These are phyloP conservation scores for Ridgeia piscesae DNA, from an alignment of 1,140 invertebrate genomes.

Conservation along the genomic window DNA sequence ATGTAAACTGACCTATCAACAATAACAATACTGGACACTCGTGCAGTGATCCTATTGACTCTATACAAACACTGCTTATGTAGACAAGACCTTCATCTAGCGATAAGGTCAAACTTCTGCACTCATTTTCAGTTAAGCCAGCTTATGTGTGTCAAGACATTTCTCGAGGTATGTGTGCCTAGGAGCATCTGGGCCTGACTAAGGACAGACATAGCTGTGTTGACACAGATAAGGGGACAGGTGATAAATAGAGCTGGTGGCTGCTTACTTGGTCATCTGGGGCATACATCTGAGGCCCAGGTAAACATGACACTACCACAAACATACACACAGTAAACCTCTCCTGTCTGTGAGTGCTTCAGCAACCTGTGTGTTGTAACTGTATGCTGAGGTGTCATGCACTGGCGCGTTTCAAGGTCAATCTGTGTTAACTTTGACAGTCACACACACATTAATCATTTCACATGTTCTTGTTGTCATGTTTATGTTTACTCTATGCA, in stretches of 20 bases:
- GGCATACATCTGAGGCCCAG: background rate
- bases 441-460: background rate
- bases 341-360: background rate
- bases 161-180: background rate
- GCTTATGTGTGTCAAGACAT: background rate
- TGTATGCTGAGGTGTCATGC: background rate
- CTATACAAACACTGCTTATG: background rate
- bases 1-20: slow-evolving; percentile 5
- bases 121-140: background rate
- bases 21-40: background rate
- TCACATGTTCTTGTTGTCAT: background rate
- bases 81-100: background rate
- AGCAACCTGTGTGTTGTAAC: background rate
- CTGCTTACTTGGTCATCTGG: background rate
- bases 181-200: background rate
- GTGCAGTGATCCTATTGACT: background rate
- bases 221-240: background rate
- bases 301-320: background rate
- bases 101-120: background rate
- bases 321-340: background rate
- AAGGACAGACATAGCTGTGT: background rate
- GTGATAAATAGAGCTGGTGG: background rate
- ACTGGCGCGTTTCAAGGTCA: background rate
- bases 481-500: background rate
- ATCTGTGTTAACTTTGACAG: background rate